Conservation (phyloP, 2,797 vertebrate genomes). For the Cephalopachus bancanus region DNA sequence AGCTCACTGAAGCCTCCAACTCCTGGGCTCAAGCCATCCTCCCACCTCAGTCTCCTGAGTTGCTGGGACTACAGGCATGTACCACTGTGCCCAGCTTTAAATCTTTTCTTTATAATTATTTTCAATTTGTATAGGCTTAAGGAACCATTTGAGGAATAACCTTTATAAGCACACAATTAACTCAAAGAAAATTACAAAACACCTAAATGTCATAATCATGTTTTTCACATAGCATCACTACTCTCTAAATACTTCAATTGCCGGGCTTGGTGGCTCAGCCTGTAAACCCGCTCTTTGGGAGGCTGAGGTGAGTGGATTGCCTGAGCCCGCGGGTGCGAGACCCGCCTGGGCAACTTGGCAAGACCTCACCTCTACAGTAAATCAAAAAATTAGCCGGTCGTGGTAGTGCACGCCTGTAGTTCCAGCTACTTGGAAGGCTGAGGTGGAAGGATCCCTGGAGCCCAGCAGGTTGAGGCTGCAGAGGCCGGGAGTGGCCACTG, state of each 20-base stretch:
- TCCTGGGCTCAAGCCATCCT: neutral
- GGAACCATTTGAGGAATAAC: neutral
- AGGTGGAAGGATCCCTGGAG: no score
- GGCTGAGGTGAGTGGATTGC: no score
- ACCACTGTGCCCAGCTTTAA: neutral
- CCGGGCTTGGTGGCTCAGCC: no score
- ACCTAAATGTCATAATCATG: neutral
- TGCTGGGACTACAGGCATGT: neutral
- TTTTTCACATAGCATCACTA: neutral
- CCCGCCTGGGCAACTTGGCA: no score
- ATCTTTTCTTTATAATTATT: neutral
- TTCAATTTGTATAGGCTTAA: slow-evolving; percentile 24
- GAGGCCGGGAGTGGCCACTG: no score
- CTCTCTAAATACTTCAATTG: neutral
- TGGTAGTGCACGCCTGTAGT: no score
- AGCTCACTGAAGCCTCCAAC: neutral
- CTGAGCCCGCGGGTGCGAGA: no score
- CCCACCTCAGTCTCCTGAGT: neutral
- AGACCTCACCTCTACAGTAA: no score
- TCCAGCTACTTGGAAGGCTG: no score
- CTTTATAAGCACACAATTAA: slow-evolving; percentile 17
- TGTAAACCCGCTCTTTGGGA: no score
- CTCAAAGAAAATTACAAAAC: neutral
- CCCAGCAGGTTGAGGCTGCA: no score
- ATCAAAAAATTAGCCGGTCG: no score